Conservation (phyloP, 2,888 invertebrate genomes). For the Trichopoda pennipes region DNA sequence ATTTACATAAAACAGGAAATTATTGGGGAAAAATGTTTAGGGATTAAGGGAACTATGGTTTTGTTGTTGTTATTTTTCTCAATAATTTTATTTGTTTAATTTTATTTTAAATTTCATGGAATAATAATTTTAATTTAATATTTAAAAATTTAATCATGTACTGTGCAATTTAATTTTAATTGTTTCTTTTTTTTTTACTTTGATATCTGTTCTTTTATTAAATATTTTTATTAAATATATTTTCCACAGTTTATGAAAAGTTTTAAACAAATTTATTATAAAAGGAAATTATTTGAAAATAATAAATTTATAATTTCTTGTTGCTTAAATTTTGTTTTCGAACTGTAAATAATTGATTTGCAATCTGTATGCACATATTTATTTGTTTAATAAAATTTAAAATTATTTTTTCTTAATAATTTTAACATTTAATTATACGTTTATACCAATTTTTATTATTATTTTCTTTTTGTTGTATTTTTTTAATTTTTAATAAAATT, state of each 20-base stretch:
- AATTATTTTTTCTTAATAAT: not conserved
- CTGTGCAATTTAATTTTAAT: conserved; percentile 59
- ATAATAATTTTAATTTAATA: conserved; percentile 39
- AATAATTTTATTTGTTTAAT: conserved; percentile 19
- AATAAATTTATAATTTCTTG: not conserved
- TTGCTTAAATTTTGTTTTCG: not conserved
- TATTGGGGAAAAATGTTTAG: not conserved
- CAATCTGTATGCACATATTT: conserved; percentile 48
- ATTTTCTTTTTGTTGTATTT: too few species aligned
- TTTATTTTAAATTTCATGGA: conserved; percentile 11
- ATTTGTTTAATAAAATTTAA: conserved; percentile 15
- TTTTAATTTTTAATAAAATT: not conserved
- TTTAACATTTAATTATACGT: conserved; percentile 9
- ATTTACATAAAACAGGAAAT: not conserved
- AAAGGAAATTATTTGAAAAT: not conserved
- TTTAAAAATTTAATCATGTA: conserved; percentile 53
- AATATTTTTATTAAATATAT: conserved; percentile 3
- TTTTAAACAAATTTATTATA: not conserved
- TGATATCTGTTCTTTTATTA: not conserved
- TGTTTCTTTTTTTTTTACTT: not conserved
- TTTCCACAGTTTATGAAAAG: not conserved
- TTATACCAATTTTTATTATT: not conserved
- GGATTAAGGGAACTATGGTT: conserved; percentile 2
- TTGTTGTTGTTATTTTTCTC: not conserved
- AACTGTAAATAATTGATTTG: conserved; percentile 59